phyloP scores from a whole-genome alignment of 2,797 vertebrate genomes.

The Carapus acus region DNA sequence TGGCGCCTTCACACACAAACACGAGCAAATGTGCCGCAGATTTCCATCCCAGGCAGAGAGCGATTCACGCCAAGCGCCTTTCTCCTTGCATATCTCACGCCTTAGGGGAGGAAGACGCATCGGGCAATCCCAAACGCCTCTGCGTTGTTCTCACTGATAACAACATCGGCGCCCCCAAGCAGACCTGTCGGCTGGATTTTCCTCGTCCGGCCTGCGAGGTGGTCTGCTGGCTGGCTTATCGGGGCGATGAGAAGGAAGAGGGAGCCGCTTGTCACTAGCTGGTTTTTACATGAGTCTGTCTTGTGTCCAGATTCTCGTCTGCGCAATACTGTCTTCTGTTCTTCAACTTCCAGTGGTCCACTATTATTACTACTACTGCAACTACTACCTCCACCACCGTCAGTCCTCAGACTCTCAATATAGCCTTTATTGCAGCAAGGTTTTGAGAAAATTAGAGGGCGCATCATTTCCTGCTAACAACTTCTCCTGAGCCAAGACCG shows the following conservation, averaged over 20 bases:
- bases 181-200: constrained; percentile 42
- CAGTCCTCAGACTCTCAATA: no score
- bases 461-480: no score
- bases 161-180: constrained; percentile 29
- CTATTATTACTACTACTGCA: no score
- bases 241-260: constrained; percentile 54
- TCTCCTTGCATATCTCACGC: not conserved
- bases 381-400: no score
- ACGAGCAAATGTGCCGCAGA: not conserved
- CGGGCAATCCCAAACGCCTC: constrained; percentile 35
- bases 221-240: constrained; percentile 51
- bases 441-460: no score
- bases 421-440: no score
- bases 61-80: not conserved
- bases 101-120: constrained; percentile 9
- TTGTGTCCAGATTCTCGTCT: constrained; percentile 35
- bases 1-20: not conserved
- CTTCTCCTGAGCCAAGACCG: no score
- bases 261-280: constrained; percentile 52
- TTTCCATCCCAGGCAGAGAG: not conserved
- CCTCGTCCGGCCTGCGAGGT: constrained; percentile 38
- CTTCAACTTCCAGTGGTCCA: not conserved
- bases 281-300: constrained; percentile 39
- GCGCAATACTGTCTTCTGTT: not conserved
- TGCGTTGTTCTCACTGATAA: constrained; percentile 57